Evolutionary conservation across 2,888 invertebrate genomes (phyloP).

Genomic region (Gortyna flavago): DNA sequence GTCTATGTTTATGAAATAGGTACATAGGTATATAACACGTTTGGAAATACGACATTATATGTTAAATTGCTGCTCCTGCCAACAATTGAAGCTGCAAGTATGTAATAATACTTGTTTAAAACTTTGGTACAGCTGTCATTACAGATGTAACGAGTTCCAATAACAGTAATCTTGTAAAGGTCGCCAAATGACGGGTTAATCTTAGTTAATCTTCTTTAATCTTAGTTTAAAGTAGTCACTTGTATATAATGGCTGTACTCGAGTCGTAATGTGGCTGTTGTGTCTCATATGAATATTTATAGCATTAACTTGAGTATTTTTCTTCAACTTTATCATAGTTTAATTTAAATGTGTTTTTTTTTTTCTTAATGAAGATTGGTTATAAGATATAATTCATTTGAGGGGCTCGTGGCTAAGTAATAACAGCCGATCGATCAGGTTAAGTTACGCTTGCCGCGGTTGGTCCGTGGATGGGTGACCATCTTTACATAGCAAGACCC

Average conservation of each 20-base stretch:
- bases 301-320: not conserved
- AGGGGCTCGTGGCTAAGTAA: too few relatives aligned
- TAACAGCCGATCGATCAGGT: too few relatives aligned
- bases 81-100: conserved; percentile 18
- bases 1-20: not conserved
- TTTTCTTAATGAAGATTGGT: not conserved
- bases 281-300: not conserved
- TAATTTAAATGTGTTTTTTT: not conserved
- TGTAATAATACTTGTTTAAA: conserved; percentile 35
- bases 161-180: conserved; percentile 48
- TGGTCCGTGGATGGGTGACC: too few relatives aligned
- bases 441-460: too few relatives aligned
- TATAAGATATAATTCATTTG: too few relatives aligned
- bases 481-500: too few relatives aligned
- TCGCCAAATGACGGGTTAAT: conserved; percentile 35
- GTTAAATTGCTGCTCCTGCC: conserved; percentile 5
- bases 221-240: conserved; percentile 22
- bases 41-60: not conserved
- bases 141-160: conserved; percentile 36
- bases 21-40: not conserved
- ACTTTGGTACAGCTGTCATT: conserved; percentile 23
- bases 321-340: not conserved
- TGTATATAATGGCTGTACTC: conserved; percentile 14
- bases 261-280: conserved; percentile 16
- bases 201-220: conserved; percentile 34